A percentile compares a stretch with the other conserved stretches of the same genome.
Evolutionary conservation across 2,888 invertebrate genomes (phyloP).

Genomic region (Sussaba pulchella): DNA sequence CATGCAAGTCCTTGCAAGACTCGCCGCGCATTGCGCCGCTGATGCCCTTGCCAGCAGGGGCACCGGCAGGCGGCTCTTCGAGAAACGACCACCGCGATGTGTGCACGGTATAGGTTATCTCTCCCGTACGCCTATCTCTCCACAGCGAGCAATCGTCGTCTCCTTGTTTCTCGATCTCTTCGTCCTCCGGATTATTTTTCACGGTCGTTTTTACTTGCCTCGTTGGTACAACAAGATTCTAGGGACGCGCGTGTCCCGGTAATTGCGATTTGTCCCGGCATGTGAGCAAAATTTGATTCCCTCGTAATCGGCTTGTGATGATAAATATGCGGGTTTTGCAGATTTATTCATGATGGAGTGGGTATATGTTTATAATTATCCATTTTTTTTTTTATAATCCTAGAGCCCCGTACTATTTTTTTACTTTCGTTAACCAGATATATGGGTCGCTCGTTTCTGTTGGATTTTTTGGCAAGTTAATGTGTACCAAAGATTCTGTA

Average conservation of each 20-base stretch:
- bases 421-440: too few relatives aligned
- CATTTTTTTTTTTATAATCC: too few relatives aligned
- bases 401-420: too few relatives aligned
- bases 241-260: neutral
- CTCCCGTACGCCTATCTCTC: conserved; percentile 39
- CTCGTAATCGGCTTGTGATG: too few relatives aligned
- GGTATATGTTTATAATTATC: too few relatives aligned
- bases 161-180: conserved; percentile 54
- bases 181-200: conserved; percentile 37
- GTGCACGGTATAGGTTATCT: neutral
- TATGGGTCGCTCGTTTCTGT: too few relatives aligned
- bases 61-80: conserved; percentile 40
- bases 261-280: too few relatives aligned
- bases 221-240: neutral
- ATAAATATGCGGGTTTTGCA: too few relatives aligned
- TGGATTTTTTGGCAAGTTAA: too few relatives aligned
- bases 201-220: conserved; percentile 1
- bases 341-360: too few relatives aligned
- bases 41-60: conserved; percentile 58
- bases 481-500: too few relatives aligned
- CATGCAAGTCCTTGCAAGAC: conserved; percentile 22
- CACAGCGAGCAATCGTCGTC: conserved; percentile 51
- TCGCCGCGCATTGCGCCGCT: conserved; percentile 3
- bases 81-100: conserved; percentile 56
- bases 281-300: too few relatives aligned